Conservation (phyloP, 2,113 vertebrate genomes). For the Serilophus lunatus region DNA sequence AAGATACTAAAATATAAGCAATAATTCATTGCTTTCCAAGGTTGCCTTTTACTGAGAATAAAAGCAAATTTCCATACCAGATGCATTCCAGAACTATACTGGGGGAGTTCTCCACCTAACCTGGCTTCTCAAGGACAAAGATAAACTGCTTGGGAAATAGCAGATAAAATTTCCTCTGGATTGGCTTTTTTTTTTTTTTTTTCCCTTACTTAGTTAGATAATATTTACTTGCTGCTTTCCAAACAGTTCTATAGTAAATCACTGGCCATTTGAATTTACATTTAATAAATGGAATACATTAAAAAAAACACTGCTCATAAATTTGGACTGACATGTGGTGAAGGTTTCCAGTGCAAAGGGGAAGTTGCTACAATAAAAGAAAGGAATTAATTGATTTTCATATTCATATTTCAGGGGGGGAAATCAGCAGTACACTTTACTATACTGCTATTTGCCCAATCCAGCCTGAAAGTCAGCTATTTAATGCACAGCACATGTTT, state of each 20-base stretch:
- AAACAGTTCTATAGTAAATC: neutral
- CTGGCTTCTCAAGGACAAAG: neutral
- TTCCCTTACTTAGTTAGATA: neutral
- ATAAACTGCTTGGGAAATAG: neutral
- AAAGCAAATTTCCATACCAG: neutral
- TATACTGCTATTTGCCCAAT: neutral
- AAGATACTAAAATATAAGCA: neutral
- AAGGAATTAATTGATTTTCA: conserved; percentile 1
- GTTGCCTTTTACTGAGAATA: neutral
- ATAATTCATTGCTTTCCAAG: neutral
- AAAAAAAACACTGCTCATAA: neutral
- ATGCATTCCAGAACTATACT: neutral
- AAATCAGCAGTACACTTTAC: neutral
- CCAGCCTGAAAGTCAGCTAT: neutral
- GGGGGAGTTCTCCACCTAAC: neutral
- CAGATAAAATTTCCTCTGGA: neutral
- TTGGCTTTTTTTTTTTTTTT: neutral
- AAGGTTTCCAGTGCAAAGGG: neutral
- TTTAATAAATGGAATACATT: conserved; percentile 5
- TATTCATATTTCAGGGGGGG: neutral
- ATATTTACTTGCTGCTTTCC: neutral
- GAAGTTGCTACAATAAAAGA: neutral
- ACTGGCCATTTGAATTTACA: conserved; percentile 2
- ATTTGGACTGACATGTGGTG: neutral
- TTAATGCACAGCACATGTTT: conserved; percentile 6